A percentile compares a stretch with the other conserved stretches of the same genome.
Evolutionary conservation across 2,888 invertebrate species (phyloP).

Genomic region (Acanthacorydalis orientalis): DNA sequence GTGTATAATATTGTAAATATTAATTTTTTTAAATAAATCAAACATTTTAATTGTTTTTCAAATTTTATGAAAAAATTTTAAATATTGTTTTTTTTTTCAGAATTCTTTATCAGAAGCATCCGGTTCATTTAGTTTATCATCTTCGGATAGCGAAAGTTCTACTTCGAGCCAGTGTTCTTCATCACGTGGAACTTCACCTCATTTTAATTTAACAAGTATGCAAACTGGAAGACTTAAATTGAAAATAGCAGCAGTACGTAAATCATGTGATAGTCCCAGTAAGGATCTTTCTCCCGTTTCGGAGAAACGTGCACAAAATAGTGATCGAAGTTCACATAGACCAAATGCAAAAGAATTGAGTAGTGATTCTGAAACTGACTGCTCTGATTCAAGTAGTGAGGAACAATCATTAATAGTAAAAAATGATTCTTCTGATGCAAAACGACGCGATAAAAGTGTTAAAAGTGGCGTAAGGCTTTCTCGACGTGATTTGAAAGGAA

Average conservation of each 20-base stretch:
- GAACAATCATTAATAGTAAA: slow-evolving; percentile 4
- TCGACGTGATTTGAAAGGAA: neutral
- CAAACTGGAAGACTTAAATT: slow-evolving; percentile 41
- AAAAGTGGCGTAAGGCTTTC: neutral
- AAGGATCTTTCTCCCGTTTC: slow-evolving; percentile 10
- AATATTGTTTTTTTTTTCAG: slow-evolving; percentile 17
- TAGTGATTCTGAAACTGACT: slow-evolving; percentile 27
- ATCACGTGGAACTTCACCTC: slow-evolving; percentile 24
- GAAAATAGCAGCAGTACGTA: slow-evolving; percentile 41
- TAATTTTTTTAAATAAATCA: too few species aligned
- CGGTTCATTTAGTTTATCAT: slow-evolving; percentile 25
- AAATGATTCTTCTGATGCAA: slow-evolving; percentile 5
- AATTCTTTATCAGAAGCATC: slow-evolving; percentile 30
- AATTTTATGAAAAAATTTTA: neutral
- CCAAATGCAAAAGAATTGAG: slow-evolving; percentile 16
- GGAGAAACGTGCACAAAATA: slow-evolving; percentile 19
- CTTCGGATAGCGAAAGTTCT: slow-evolving; percentile 25
- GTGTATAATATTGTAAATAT: neutral
- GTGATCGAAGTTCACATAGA: slow-evolving; percentile 13
- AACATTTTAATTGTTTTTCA: too few species aligned
- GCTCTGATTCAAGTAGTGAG: slow-evolving; percentile 23
- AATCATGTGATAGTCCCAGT: slow-evolving; percentile 21
- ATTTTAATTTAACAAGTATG: slow-evolving; percentile 42
- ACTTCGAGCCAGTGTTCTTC: slow-evolving; percentile 24
- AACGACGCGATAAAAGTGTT: neutral